Percentiles rank a stretch among this genome's conserved stretches.
Evolutionary conservation across 2,888 invertebrate genomes (phyloP).

Genomic region (Cephus spinipes): DNA sequence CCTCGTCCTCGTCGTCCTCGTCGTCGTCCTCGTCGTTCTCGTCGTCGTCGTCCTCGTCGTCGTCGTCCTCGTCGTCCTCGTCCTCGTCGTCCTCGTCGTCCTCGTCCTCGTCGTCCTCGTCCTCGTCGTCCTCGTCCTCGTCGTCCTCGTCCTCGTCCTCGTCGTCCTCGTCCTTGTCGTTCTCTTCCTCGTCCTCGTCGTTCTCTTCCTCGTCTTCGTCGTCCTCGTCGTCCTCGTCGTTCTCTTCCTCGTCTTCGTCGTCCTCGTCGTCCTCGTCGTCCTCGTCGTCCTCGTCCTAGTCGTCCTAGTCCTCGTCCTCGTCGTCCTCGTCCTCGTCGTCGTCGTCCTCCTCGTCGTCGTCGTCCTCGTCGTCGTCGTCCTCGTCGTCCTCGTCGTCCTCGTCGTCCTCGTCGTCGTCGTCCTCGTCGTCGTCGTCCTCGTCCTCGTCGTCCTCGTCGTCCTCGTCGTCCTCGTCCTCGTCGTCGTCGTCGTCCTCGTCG

Average conservation of each 20-base stretch:
- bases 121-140: not conserved
- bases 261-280: not conserved
- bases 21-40: too few species aligned
- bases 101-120: not conserved
- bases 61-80: not conserved
- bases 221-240: too few species aligned
- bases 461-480: not conserved
- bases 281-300: too few species aligned
- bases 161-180: too few species aligned
- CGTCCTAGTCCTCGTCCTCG: too few species aligned
- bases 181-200: too few species aligned
- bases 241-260: too few species aligned
- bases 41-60: too few species aligned
- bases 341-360: not conserved
- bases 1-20: too few species aligned
- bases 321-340: conserved; percentile 1
- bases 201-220: too few species aligned
- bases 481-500: not conserved
- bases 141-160: not conserved
- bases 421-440: conserved; percentile 1
- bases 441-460: not conserved
- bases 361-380: conserved; percentile 1
- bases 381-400: not conserved
- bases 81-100: not conserved
- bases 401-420: not conserved